phyloP scores from a whole-genome alignment of 1,140 invertebrate species.

The Venustaconcha ellipsiformis region DNA sequence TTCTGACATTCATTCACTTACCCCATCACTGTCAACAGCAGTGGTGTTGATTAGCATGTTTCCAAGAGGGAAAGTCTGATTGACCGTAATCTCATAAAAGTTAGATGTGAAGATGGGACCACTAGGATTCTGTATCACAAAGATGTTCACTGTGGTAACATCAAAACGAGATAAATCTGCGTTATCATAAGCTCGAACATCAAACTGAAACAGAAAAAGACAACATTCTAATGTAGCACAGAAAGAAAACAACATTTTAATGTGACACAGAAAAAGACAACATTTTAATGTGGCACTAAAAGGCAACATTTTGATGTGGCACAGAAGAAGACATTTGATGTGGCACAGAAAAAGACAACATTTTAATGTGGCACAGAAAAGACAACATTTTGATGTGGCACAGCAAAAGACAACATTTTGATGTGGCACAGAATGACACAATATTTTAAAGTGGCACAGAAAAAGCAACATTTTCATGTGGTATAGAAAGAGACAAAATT shows the following conservation, averaged over 20 bases:
- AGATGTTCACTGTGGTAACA: conserved; percentile 32
- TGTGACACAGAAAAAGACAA: too few relatives aligned
- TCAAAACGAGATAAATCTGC: conserved; percentile 25
- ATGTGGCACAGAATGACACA: too few relatives aligned
- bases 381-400: too few relatives aligned
- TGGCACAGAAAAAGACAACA: too few relatives aligned
- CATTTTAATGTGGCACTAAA: too few relatives aligned
- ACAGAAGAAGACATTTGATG: too few relatives aligned
- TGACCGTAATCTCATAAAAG: conserved; percentile 34
- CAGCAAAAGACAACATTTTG: too few relatives aligned
- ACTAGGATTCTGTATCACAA: conserved; percentile 77
- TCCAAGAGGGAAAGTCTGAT: conserved; percentile 32
- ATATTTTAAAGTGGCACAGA: too few relatives aligned
- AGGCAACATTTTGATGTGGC: too few relatives aligned
- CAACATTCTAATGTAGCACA: background rate
- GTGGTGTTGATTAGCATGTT: conserved; percentile 38
- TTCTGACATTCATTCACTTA: conserved; percentile 18
- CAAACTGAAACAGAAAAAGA: conserved; percentile 44
- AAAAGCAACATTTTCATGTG: too few relatives aligned
- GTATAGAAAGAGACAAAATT: too few relatives aligned
- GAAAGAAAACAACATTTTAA: background rate
- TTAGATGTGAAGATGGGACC: conserved; percentile 81
- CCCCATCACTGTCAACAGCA: conserved; percentile 48
- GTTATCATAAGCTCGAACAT: conserved; percentile 36
- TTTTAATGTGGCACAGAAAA: too few relatives aligned